These are phyloP conservation scores for Pachydiplax longipennis DNA, from an alignment of 2,888 invertebrate species.

Conservation along the genomic window DNA sequence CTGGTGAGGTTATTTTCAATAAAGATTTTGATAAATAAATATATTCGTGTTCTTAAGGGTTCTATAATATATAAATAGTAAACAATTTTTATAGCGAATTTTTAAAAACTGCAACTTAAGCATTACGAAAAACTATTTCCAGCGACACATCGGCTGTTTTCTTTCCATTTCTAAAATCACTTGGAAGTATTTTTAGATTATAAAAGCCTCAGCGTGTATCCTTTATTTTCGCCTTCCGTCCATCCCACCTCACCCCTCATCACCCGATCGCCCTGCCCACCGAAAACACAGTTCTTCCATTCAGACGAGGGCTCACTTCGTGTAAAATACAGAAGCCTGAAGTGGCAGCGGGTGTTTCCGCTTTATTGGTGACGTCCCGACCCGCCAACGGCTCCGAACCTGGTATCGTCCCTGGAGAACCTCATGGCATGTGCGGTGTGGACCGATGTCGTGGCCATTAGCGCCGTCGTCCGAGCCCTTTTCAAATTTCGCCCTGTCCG, in stretches of 20 bases:
- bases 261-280: background rate
- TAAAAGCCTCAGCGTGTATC: background rate
- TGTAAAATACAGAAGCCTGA: constrained; percentile 32
- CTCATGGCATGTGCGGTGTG: background rate
- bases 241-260: background rate
- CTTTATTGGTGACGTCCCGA: constrained; percentile 26
- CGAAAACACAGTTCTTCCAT: constrained; percentile 42
- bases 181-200: too few species aligned
- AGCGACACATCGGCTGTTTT: too few species aligned
- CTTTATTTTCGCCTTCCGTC: background rate
- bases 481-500: background rate
- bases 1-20: too few species aligned
- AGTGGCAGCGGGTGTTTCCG: constrained; percentile 26
- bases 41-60: too few species aligned
- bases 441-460: background rate
- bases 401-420: background rate
- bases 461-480: background rate
- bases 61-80: too few species aligned
- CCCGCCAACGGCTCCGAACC: background rate
- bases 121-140: too few species aligned
- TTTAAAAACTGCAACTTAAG: too few species aligned
- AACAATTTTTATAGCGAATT: too few species aligned
- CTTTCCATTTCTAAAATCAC: too few species aligned
- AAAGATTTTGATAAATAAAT: too few species aligned
- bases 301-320: background rate